Percentiles rank a stretch among this genome's conserved stretches.
These are phyloP conservation scores for Myotis lucifugus DNA, from an alignment of 2,113 vertebrate species.

Conservation along the genomic window DNA sequence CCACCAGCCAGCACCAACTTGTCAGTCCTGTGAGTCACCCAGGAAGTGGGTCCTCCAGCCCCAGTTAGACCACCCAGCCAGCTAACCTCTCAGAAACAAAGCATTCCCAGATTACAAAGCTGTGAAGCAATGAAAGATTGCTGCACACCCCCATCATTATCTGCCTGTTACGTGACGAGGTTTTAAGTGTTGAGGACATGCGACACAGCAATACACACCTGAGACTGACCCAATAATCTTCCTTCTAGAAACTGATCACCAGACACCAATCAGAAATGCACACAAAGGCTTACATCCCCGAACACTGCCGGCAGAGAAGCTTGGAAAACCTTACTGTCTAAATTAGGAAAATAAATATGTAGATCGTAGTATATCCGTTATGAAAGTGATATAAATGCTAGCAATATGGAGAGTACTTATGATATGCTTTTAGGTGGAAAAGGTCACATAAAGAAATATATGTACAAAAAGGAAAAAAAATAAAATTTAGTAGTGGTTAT, in stretches of 20 bases:
- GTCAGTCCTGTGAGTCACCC: background rate
- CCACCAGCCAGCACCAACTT: background rate
- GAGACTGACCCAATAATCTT: background rate
- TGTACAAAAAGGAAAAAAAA: background rate
- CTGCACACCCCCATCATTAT: background rate
- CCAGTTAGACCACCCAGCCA: too few relatives aligned
- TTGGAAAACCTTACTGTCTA: background rate
- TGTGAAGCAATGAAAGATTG: background rate
- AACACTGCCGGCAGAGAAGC: background rate
- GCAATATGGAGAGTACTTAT: background rate
- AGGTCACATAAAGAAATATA: conserved; percentile 1
- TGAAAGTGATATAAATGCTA: conserved; percentile 30
- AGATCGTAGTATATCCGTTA: background rate
- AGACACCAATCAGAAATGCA: conserved; percentile 11
- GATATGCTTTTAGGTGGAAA: background rate
- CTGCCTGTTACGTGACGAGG: background rate
- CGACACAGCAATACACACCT: background rate
- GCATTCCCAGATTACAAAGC: background rate
- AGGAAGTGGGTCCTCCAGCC: background rate
- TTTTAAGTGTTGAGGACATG: background rate
- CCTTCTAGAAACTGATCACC: conserved; percentile 3
- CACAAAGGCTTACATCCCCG: background rate
- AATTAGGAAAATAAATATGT: background rate
- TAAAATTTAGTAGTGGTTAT: background rate
- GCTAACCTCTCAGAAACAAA: background rate